A percentile compares a stretch with the other conserved stretches of the same genome.
These are phyloP conservation scores for Chaenocephalus aceratus DNA, from an alignment of 2,113 vertebrate genomes.

Conservation along the genomic window DNA sequence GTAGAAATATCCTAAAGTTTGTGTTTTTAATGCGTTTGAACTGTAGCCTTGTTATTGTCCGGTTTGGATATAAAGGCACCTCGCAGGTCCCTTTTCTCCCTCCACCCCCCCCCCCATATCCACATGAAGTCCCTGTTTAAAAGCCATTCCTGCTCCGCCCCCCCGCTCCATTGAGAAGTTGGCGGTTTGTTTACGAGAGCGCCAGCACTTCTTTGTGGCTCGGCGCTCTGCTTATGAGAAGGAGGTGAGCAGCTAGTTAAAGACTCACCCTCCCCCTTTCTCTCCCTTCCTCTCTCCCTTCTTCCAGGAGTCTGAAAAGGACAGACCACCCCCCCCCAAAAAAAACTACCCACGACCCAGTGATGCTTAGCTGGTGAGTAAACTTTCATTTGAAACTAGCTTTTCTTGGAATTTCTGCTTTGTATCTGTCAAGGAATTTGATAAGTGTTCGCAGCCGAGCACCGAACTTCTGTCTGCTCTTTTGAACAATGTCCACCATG, in stretches of 20 bases:
- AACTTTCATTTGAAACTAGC: slow-evolving; percentile 29
- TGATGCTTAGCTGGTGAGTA: slow-evolving; percentile 85
- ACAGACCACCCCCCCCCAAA: slow-evolving; percentile 61
- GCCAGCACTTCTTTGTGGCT: slow-evolving; percentile 71
- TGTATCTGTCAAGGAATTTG: background rate
- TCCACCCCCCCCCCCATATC: background rate
- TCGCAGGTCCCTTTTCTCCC: slow-evolving; percentile 8
- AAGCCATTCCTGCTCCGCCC: slow-evolving; percentile 63
- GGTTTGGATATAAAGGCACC: slow-evolving; percentile 33
- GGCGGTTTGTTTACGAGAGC: slow-evolving; percentile 79
- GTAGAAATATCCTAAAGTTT: no score
- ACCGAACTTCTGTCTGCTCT: slow-evolving; percentile 18
- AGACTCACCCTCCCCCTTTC: slow-evolving; percentile 66
- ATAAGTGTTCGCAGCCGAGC: slow-evolving; percentile 2
- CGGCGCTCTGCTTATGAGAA: slow-evolving; percentile 14
- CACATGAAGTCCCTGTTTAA: slow-evolving; percentile 51
- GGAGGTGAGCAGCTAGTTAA: slow-evolving; percentile 36
- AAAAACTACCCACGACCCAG: slow-evolving; percentile 54
- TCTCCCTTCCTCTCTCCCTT: slow-evolving; percentile 34
- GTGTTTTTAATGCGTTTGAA: slow-evolving; percentile 25
- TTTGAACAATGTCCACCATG: background rate
- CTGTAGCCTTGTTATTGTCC: slow-evolving; percentile 51
- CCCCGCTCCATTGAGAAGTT: slow-evolving; percentile 74
- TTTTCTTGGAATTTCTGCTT: background rate
- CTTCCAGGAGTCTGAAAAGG: slow-evolving; percentile 74